Conservation (phyloP, 2,888 invertebrate genomes). For the Drosophila fungiperda region DNA sequence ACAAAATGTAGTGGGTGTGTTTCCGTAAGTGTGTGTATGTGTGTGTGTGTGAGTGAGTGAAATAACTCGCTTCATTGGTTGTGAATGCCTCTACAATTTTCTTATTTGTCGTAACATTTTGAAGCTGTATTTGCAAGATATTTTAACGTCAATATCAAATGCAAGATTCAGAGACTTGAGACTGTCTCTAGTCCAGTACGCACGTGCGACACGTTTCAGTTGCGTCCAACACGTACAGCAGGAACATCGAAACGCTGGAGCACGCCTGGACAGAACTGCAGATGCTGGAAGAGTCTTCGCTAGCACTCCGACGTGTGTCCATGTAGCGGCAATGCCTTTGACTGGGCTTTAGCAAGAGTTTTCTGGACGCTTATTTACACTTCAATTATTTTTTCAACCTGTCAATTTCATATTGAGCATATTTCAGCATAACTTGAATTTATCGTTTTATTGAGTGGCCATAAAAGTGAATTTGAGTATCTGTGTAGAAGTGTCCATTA, state of each 20-base stretch:
- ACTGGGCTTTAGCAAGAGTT: slow-evolving; percentile 62
- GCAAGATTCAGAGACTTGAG: slow-evolving; percentile 46
- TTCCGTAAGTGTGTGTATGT: slow-evolving; percentile 1
- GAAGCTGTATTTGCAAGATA: slow-evolving; percentile 49
- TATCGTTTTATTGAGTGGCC: slow-evolving; percentile 46
- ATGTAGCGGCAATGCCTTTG: slow-evolving; percentile 37
- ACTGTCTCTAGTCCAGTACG: slow-evolving; percentile 50
- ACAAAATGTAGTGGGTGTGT: slow-evolving; percentile 45
- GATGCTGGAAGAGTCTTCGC: slow-evolving; percentile 32
- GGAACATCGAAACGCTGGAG: slow-evolving; percentile 6
- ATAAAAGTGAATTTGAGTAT: slow-evolving; percentile 14
- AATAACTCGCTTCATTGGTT: slow-evolving; percentile 67
- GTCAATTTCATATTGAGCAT: slow-evolving; percentile 38
- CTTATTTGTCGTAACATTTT: slow-evolving; percentile 65
- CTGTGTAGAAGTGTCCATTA: no score
- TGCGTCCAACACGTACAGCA: slow-evolving; percentile 37
- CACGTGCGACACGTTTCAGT: slow-evolving; percentile 67
- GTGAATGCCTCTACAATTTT: slow-evolving; percentile 69
- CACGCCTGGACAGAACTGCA: slow-evolving; percentile 10
- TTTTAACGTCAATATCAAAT: slow-evolving; percentile 74
- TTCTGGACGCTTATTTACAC: slow-evolving; percentile 64
- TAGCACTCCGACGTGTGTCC: slow-evolving; percentile 44
- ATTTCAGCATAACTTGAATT: slow-evolving; percentile 30
- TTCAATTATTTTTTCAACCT: slow-evolving; percentile 46
- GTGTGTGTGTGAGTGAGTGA: slow-evolving; percentile 20